Base-by-base conservation (phyloP, 2,888 invertebrate genomes). In the Hipparchia semele region DNA sequence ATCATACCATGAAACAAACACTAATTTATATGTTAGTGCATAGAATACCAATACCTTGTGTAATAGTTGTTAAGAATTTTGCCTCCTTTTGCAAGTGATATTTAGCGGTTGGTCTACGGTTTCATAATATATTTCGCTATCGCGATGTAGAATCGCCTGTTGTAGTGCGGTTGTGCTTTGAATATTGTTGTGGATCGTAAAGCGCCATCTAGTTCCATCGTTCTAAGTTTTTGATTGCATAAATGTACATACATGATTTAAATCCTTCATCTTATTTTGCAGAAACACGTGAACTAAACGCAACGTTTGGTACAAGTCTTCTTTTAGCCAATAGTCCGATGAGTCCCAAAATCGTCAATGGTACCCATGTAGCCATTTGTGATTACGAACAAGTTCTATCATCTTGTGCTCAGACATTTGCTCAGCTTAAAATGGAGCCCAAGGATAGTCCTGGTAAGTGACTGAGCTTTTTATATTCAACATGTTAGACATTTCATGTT, bases 261-360 rank as follows among this genome's bases (percentile, higher is more conserved):
- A 3, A 6, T 58, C 8, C 13, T 23, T 13, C 2, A 6, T 58
- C 5, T 12, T 58, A 13, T 68, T 12, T 79, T 80, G 9, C 83
- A 97, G 98, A 98, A 87, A 98, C 97, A 1, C 96, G 96, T 78
- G 96, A 97, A 83, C 95, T 96, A 79, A 98, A 97, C 84, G 97
- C 97, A 70, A 96, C 97, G 56, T 99, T 99, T 82, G 99, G 99
- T 56, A 98, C 99, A 64, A 99, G 99, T 83, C 95, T 99, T 2
- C 95, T 99, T 45, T 94, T 99, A 67, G 98, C 99, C 68, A 99
- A 99, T 89, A 98, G 98, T 2, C 99, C 99, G 0, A 98, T 98
- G 97, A 98, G 98, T 6, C 99, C 99, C 0, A 99, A 99, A 93
- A 97, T 99, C 68, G 98, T 99, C 3, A 98, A 99, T 81, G 98